Evolutionary conservation across 2,797 vertebrate genomes (phyloP).

Genomic region (Poecilia velifera): DNA sequence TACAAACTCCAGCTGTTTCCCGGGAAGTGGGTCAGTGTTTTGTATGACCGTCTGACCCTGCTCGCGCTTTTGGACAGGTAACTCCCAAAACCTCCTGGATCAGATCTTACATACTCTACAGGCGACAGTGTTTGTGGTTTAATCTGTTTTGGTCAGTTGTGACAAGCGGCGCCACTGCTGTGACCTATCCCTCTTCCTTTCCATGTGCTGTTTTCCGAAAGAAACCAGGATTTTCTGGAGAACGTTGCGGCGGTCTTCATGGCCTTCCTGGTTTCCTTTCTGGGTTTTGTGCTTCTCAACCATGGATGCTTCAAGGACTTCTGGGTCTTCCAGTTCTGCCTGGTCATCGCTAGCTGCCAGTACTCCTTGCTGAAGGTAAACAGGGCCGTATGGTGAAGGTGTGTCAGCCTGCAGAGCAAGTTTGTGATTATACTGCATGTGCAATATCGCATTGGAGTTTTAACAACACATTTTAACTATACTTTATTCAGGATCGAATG

Average conservation of each 20-base stretch:
- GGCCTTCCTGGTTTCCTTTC: slow-evolving; percentile 91
- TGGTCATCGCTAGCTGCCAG: slow-evolving; percentile 97
- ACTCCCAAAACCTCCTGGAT: neutral
- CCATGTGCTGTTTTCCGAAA: slow-evolving; percentile 52
- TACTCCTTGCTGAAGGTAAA: slow-evolving; percentile 96
- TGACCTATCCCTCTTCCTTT: slow-evolving; percentile 8
- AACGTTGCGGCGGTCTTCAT: slow-evolving; percentile 89
- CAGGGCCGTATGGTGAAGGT: neutral
- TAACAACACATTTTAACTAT: neutral
- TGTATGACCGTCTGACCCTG: slow-evolving; percentile 92
- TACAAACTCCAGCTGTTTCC: slow-evolving; percentile 94
- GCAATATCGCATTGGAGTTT: neutral
- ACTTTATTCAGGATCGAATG: neutral
- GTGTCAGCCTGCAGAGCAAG: neutral
- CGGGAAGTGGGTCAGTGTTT: slow-evolving; percentile 93
- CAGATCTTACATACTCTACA: neutral
- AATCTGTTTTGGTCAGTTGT: neutral
- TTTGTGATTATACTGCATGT: neutral
- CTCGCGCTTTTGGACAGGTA: slow-evolving; percentile 92
- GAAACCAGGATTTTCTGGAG: slow-evolving; percentile 91
- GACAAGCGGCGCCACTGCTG: neutral
- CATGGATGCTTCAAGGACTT: slow-evolving; percentile 95
- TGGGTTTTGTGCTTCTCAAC: slow-evolving; percentile 93
- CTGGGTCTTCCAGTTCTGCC: slow-evolving; percentile 94
- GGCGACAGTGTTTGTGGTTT: neutral